These are phyloP conservation scores for Poecile montanus DNA, from an alignment of 2,797 vertebrate species.

Conservation along the genomic window DNA sequence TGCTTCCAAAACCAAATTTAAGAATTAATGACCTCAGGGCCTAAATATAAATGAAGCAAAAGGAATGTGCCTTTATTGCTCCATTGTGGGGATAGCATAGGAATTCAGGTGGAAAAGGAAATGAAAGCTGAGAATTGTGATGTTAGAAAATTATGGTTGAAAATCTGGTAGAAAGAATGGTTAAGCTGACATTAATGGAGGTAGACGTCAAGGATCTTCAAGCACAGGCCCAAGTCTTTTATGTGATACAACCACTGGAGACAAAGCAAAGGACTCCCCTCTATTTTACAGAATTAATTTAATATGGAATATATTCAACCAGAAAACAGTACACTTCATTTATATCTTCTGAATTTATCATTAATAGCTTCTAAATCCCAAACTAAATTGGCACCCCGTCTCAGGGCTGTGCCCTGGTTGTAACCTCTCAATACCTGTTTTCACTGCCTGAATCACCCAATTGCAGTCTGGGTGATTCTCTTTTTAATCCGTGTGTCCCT, in stretches of 20 bases:
- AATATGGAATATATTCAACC: background rate
- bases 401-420: too few relatives aligned
- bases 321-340: background rate
- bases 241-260: background rate
- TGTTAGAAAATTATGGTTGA: background rate
- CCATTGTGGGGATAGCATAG: background rate
- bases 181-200: background rate
- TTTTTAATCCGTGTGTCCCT: background rate
- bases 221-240: background rate
- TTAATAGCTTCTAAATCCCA: background rate
- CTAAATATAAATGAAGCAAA: background rate
- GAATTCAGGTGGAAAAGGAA: background rate
- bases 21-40: background rate
- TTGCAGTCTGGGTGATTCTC: background rate
- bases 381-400: too few relatives aligned
- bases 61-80: background rate
- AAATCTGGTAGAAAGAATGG: background rate
- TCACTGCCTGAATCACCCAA: background rate
- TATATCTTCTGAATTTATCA: background rate
- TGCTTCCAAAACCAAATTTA: background rate
- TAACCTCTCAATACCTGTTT: rapidly evolving
- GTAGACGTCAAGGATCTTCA: background rate
- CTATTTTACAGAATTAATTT: background rate
- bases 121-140: background rate
- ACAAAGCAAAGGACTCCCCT: background rate